phyloP scores from a whole-genome alignment of 2,888 invertebrate genomes.

The Campoletis raptor region DNA sequence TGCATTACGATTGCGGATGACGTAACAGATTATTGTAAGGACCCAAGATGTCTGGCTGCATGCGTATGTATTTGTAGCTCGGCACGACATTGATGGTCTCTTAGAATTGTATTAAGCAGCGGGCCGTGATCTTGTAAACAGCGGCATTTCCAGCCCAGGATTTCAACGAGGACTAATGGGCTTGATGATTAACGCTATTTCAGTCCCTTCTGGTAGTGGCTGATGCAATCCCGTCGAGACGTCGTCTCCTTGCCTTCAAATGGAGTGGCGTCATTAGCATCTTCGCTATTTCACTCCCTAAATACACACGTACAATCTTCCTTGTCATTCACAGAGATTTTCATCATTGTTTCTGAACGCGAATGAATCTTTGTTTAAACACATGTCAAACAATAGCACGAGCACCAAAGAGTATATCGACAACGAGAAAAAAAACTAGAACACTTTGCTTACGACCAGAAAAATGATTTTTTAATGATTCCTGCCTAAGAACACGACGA shows the following conservation, averaged over 20 bases:
- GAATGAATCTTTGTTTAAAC: neutral
- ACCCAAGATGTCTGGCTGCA: slow-evolving; percentile 4
- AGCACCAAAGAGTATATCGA: neutral
- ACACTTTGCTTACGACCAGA: neutral
- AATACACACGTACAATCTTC: neutral
- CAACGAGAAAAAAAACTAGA: neutral
- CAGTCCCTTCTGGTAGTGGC: slow-evolving; percentile 47
- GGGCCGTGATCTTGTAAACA: slow-evolving; percentile 77
- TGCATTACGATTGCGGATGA: slow-evolving; percentile 49
- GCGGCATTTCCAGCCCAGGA: slow-evolving; percentile 75
- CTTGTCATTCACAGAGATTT: neutral
- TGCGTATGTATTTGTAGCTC: neutral
- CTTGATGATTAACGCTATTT: slow-evolving; percentile 63
- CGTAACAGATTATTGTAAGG: slow-evolving; percentile 25
- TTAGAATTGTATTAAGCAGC: slow-evolving; percentile 68
- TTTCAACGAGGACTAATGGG: slow-evolving; percentile 71
- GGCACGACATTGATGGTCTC: slow-evolving; percentile 59
- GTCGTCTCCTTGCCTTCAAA: slow-evolving; percentile 50
- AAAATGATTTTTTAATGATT: neutral
- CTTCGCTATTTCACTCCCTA: slow-evolving; percentile 7
- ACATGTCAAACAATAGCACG: neutral
- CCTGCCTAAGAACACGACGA: too few relatives aligned
- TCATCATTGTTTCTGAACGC: neutral
- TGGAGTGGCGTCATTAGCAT: slow-evolving; percentile 62
- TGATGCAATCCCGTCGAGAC: slow-evolving; percentile 43